A percentile compares a stretch with the other conserved stretches of the same genome.
phyloP scores from a whole-genome alignment of 2,113 vertebrate genomes.

The Chinchilla lanigera region DNA sequence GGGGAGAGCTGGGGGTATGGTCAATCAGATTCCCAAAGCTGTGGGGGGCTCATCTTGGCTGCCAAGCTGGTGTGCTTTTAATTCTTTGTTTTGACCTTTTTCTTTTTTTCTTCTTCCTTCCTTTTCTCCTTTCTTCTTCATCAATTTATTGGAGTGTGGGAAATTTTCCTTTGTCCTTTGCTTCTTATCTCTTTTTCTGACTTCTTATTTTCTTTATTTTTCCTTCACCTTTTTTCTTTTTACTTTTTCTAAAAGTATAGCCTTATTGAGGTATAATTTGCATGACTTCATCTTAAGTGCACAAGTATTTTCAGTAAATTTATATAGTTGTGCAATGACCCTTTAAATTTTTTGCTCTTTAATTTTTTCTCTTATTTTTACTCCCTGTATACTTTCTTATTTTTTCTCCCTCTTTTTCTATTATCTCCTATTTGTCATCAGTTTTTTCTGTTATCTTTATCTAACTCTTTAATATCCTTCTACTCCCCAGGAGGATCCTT shows the following conservation, averaged over 20 bases:
- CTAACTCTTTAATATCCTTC: neutral
- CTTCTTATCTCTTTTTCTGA: neutral
- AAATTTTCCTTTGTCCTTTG: neutral
- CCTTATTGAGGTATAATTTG: too few relatives aligned
- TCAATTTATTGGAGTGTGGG: neutral
- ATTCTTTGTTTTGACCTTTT: neutral
- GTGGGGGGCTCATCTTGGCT: too few relatives aligned
- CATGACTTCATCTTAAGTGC: too few relatives aligned
- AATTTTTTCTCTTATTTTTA: neutral
- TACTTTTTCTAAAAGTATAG: too few relatives aligned
- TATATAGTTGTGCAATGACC: neutral
- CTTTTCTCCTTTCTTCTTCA: neutral
- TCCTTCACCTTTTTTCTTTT: neutral
- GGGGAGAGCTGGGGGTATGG: too few relatives aligned
- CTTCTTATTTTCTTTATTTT: neutral
- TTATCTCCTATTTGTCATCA: neutral
- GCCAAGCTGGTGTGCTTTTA: too few relatives aligned
- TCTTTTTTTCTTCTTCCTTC: neutral
- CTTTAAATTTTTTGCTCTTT: neutral
- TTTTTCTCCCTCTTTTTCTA: neutral
- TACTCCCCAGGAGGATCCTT: neutral
- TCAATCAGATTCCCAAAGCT: too few relatives aligned
- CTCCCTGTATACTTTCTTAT: neutral
- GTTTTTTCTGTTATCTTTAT: neutral
- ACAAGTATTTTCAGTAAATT: too few relatives aligned